Evolutionary conservation across 92 coral and sea anemone genomes (phyloP).

Genomic region (Micromussa lordhowensis): DNA sequence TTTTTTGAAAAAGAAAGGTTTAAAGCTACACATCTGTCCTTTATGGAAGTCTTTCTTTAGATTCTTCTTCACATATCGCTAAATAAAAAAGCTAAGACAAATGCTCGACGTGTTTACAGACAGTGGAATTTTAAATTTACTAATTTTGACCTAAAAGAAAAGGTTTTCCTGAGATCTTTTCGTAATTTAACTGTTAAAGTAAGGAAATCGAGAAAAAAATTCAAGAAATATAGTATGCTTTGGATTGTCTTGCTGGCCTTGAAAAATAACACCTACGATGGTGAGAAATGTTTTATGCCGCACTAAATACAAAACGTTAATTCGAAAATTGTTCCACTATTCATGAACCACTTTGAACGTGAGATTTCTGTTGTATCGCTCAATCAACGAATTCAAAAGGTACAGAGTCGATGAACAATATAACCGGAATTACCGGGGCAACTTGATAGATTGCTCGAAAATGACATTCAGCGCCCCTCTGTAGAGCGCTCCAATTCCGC

Average conservation of each 20-base stretch:
- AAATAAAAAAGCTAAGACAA: slow-evolving; percentile 19
- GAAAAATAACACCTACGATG: not conserved
- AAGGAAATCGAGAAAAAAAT: not conserved
- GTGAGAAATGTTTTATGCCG: not conserved
- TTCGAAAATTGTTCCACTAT: slow-evolving; percentile 27
- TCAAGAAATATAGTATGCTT: not conserved
- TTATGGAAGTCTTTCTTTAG: slow-evolving; percentile 33
- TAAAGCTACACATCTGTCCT: slow-evolving; percentile 34
- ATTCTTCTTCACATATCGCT: slow-evolving; percentile 14
- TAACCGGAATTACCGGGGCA: slow-evolving; percentile 27
- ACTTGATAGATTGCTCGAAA: slow-evolving; percentile 29
- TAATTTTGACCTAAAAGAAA: not conserved
- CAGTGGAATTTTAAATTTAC: not conserved
- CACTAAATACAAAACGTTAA: slow-evolving; percentile 12
- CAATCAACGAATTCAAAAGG: slow-evolving; percentile 27
- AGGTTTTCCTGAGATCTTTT: not conserved
- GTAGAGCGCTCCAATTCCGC: not conserved
- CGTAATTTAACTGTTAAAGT: not conserved
- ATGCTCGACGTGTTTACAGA: slow-evolving; percentile 3
- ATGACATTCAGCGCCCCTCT: slow-evolving; percentile 9
- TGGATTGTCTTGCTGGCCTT: not conserved
- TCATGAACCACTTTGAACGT: slow-evolving; percentile 15
- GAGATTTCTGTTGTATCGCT: slow-evolving; percentile 38
- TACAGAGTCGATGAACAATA: slow-evolving; percentile 23
- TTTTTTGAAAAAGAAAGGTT: not conserved